Evolutionary conservation across 2,797 vertebrate genomes (phyloP).

Genomic region (Gallinago stenura): DNA sequence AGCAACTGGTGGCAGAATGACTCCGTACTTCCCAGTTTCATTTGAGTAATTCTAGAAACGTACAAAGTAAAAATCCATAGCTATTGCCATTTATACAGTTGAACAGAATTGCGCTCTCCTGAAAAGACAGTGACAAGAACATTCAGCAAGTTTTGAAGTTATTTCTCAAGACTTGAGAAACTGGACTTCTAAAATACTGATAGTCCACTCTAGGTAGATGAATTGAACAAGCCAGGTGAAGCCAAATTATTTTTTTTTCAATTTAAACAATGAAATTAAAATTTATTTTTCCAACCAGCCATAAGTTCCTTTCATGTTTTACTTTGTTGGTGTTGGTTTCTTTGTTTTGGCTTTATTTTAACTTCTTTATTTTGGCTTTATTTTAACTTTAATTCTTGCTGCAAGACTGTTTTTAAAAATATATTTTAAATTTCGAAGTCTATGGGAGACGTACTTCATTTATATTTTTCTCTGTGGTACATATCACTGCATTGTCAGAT

Average conservation of each 20-base stretch:
- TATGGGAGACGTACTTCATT: background rate
- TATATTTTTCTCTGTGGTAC: background rate
- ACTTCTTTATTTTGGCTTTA: background rate
- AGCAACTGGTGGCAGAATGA: background rate
- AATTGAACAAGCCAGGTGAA: background rate
- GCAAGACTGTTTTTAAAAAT: background rate
- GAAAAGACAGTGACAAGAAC: background rate
- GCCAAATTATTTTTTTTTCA: background rate
- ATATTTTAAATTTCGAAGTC: background rate
- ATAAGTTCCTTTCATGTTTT: background rate
- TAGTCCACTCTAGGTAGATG: background rate
- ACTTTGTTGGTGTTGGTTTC: background rate
- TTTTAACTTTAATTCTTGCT: background rate
- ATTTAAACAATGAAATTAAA: background rate
- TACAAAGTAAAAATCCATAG: background rate
- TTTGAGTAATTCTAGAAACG: background rate
- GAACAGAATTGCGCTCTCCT: background rate
- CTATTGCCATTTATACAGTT: background rate
- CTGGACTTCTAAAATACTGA: background rate
- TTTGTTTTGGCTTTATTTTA: background rate
- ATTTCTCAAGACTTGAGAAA: background rate
- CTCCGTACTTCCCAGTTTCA: background rate
- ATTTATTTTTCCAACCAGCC: background rate
- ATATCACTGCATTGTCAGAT: background rate
- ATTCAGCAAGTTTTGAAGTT: background rate